A percentile compares a stretch with the other conserved stretches of the same genome.
Evolutionary conservation across 2,113 vertebrate genomes (phyloP).

Genomic region (Alligator sinensis): DNA sequence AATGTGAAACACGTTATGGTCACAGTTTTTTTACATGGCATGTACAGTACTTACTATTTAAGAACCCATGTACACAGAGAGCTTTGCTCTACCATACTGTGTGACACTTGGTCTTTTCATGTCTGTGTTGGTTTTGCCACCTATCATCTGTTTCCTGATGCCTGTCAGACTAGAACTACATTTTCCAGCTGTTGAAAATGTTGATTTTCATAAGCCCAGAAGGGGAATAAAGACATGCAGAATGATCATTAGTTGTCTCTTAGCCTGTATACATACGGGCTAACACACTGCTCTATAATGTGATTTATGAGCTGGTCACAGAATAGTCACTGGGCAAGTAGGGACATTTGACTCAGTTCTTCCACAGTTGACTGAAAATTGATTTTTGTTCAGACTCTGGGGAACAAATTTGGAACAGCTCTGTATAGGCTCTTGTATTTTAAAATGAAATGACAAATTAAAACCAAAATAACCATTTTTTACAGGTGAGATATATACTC

Average conservation of each 20-base stretch:
- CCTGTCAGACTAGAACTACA: background rate
- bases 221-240: background rate
- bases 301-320: slow-evolving; percentile 1
- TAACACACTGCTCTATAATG: background rate
- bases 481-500: background rate
- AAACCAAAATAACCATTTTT: background rate
- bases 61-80: background rate
- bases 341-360: slow-evolving; percentile 18
- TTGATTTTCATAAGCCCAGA: background rate
- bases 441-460: slow-evolving; percentile 16
- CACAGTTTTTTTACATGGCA: background rate
- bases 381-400: slow-evolving; percentile 12
- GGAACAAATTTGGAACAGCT: background rate
- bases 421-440: background rate
- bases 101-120: background rate
- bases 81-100: background rate
- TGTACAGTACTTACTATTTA: background rate
- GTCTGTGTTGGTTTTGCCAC: background rate
- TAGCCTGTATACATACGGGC: background rate
- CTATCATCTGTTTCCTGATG: background rate
- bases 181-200: slow-evolving; percentile 27
- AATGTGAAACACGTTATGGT: background rate
- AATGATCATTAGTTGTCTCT: background rate
- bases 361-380: slow-evolving; percentile 16
- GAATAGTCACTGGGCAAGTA: background rate